phyloP scores from a whole-genome alignment of 2,113 vertebrate species.

The Mustela nigripes region DNA sequence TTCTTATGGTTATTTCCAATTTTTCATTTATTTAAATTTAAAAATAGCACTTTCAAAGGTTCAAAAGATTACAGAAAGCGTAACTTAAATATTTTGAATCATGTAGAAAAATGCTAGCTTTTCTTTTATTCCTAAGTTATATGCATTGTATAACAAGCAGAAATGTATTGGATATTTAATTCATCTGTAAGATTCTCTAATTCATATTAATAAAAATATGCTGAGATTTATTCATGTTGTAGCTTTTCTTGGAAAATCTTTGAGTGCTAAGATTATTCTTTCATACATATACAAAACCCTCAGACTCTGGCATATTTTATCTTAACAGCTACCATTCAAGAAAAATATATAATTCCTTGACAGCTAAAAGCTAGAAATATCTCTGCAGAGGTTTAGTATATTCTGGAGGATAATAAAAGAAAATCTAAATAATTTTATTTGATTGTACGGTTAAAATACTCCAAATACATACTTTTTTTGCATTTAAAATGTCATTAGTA shows the following conservation, averaged over 20 bases:
- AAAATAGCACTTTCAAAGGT: not conserved
- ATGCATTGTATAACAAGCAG: not conserved
- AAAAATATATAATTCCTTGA: slow-evolving; percentile 62
- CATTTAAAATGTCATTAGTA: slow-evolving; percentile 59
- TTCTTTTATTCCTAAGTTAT: slow-evolving; percentile 23
- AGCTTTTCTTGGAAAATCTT: slow-evolving; percentile 54
- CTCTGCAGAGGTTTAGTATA: slow-evolving; percentile 64
- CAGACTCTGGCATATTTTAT: not conserved
- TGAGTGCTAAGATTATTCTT: slow-evolving; percentile 51
- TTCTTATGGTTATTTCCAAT: slow-evolving; percentile 1
- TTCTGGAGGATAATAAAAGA: slow-evolving; percentile 40
- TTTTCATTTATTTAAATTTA: slow-evolving; percentile 42
- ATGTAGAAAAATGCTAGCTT: not conserved
- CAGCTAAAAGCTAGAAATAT: slow-evolving; percentile 58
- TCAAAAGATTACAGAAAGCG: slow-evolving; percentile 1
- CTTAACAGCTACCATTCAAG: not conserved
- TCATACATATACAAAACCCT: slow-evolving; percentile 45
- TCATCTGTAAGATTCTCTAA: slow-evolving; percentile 29
- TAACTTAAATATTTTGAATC: slow-evolving; percentile 36
- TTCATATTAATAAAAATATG: slow-evolving; percentile 65
- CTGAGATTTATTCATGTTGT: not conserved
- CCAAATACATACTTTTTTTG: slow-evolving; percentile 27
- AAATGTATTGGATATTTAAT: slow-evolving; percentile 53
- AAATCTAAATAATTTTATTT: slow-evolving; percentile 55
- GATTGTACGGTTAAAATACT: slow-evolving; percentile 62